Evolutionary conservation across 2,888 invertebrate species (phyloP).

Genomic region (Leptinotarsa haldemani): DNA sequence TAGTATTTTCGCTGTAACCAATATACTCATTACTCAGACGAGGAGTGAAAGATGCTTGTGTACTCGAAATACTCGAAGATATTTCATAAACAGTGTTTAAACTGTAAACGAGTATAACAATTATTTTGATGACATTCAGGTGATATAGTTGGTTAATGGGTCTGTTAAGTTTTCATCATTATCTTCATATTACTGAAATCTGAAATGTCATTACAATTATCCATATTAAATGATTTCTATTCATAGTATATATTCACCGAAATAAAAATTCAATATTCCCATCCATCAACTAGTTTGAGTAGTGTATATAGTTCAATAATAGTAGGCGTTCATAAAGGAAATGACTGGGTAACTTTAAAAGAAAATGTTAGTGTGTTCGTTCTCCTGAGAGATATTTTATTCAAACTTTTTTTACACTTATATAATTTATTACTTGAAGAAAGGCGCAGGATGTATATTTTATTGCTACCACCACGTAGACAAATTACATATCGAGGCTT

Average conservation of each 20-base stretch:
- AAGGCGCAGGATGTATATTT: constrained; percentile 45
- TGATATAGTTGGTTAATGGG: too few species aligned
- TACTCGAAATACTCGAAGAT: too few species aligned
- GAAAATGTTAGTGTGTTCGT: constrained; percentile 32
- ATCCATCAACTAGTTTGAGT: constrained; percentile 6
- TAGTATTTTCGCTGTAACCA: too few species aligned
- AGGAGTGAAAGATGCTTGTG: too few species aligned
- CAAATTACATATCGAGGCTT: constrained; percentile 38
- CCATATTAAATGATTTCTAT: background rate
- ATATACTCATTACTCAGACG: too few species aligned
- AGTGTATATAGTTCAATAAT: constrained; percentile 25
- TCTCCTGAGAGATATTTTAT: constrained; percentile 32
- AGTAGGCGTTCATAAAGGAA: constrained; percentile 20
- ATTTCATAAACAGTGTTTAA: too few species aligned
- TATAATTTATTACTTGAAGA: constrained; percentile 41
- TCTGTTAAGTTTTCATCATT: too few species aligned
- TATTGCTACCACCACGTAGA: constrained; percentile 36
- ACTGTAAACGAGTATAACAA: too few species aligned
- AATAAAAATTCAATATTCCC: background rate
- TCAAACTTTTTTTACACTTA: constrained; percentile 35
- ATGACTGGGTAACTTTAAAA: constrained; percentile 21
- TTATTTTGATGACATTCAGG: too few species aligned
- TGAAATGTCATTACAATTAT: too few species aligned
- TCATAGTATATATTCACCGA: background rate
- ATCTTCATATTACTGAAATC: too few species aligned